A percentile compares a stretch with the other conserved stretches of the same genome.
Conservation (phyloP, 2,888 invertebrate genomes). For the Aphodius sticticus region DNA sequence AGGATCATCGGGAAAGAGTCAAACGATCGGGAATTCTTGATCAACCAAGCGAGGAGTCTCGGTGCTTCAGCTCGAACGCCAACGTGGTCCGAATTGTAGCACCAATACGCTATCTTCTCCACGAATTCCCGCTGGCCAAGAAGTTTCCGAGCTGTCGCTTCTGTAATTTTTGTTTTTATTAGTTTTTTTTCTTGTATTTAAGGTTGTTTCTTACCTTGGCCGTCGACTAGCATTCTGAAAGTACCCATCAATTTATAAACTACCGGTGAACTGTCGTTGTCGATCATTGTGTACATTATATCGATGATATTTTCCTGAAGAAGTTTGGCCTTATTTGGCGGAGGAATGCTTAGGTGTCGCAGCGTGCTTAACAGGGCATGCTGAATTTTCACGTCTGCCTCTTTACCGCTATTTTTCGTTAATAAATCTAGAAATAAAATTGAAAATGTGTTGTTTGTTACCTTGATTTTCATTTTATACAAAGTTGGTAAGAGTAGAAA, state of each 20-base stretch:
- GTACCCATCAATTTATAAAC: slow-evolving; percentile 88
- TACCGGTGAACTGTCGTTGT: slow-evolving; percentile 75
- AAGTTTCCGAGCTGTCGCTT: slow-evolving; percentile 73
- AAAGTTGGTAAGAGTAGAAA: too few relatives aligned
- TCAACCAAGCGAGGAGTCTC: slow-evolving; percentile 79
- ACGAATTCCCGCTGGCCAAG: slow-evolving; percentile 71
- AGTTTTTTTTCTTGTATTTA: not conserved
- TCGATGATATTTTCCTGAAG: slow-evolving; percentile 77
- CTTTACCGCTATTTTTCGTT: slow-evolving; percentile 66
- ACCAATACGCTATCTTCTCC: slow-evolving; percentile 76
- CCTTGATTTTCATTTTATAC: too few relatives aligned
- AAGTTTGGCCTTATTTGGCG: slow-evolving; percentile 76
- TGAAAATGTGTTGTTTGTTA: not conserved
- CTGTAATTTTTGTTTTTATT: slow-evolving; percentile 57
- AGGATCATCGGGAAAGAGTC: slow-evolving; percentile 56
- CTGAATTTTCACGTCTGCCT: slow-evolving; percentile 69
- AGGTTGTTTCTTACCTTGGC: slow-evolving; percentile 68
- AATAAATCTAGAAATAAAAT: slow-evolving; percentile 55
- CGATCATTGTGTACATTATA: slow-evolving; percentile 75
- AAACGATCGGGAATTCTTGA: slow-evolving; percentile 70
- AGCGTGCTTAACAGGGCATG: slow-evolving; percentile 82
- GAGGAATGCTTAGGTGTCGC: slow-evolving; percentile 78
- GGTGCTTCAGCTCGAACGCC: slow-evolving; percentile 86
- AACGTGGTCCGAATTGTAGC: slow-evolving; percentile 78
- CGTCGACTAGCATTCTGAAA: slow-evolving; percentile 85